Conservation (phyloP, 2,113 vertebrate genomes). For the Sorex fumeus region DNA sequence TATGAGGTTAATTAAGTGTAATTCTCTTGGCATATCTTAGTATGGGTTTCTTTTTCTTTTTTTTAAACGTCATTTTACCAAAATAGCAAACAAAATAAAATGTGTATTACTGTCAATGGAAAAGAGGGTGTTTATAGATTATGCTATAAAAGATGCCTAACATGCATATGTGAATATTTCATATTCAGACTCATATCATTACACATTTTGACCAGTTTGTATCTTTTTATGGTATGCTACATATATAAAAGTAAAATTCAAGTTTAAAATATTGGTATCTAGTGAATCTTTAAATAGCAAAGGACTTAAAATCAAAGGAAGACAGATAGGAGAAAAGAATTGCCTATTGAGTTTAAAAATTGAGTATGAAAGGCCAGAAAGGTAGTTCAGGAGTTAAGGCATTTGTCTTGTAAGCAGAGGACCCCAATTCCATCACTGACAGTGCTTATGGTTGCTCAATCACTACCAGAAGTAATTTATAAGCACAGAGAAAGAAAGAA, state of each 20-base stretch:
- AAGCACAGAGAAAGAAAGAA: neutral
- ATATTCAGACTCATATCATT: neutral
- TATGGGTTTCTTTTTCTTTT: neutral
- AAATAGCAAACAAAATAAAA: neutral
- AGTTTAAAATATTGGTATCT: too few species aligned
- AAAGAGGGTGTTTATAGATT: neutral
- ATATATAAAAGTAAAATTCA: too few species aligned
- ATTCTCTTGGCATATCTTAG: too few species aligned
- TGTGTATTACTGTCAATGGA: neutral
- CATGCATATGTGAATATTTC: neutral
- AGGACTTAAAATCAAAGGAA: too few species aligned
- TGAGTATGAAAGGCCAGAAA: neutral
- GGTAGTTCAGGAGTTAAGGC: too few species aligned
- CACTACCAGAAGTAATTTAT: neutral
- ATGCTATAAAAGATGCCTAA: neutral
- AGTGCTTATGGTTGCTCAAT: too few species aligned
- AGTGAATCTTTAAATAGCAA: too few species aligned
- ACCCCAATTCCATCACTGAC: too few species aligned
- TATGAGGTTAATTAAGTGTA: neutral
- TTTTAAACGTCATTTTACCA: neutral
- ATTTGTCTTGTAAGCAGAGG: too few species aligned
- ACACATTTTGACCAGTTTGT: neutral
- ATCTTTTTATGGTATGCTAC: too few species aligned
- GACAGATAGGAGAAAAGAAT: too few species aligned
- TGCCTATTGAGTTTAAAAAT: neutral